These are phyloP conservation scores for Porites divaricata DNA, from an alignment of 92 coral and sea anemone species.

Conservation along the genomic window DNA sequence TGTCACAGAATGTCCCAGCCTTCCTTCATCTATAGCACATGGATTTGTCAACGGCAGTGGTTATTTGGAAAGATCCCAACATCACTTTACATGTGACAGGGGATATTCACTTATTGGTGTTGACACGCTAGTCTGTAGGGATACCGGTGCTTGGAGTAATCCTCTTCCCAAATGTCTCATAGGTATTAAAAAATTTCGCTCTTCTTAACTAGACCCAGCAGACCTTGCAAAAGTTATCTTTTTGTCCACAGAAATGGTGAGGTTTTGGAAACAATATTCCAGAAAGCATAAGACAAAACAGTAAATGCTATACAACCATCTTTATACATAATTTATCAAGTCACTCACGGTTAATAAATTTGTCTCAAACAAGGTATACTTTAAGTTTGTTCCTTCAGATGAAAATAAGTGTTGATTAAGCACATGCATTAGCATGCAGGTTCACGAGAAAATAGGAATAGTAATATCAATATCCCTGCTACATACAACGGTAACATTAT, in stretches of 20 bases:
- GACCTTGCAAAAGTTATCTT: background rate
- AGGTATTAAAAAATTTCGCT: background rate
- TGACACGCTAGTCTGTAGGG: conserved; percentile 16
- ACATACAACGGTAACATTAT: background rate
- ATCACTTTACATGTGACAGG: conserved; percentile 25
- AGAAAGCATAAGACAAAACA: too few relatives aligned
- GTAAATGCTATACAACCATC: too few relatives aligned
- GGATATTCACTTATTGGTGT: conserved; percentile 36
- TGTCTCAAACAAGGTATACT: too few relatives aligned
- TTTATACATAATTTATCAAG: too few relatives aligned
- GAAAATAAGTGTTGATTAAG: too few relatives aligned
- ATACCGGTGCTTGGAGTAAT: conserved; percentile 23
- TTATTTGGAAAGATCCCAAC: conserved; percentile 7
- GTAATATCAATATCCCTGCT: too few relatives aligned
- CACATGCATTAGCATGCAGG: too few relatives aligned
- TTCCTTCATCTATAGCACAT: conserved; percentile 28
- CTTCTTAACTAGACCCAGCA: background rate
- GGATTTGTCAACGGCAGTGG: conserved; percentile 38
- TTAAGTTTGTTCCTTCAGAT: too few relatives aligned
- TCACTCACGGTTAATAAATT: too few relatives aligned
- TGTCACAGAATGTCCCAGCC: conserved; percentile 25
- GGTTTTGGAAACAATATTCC: too few relatives aligned
- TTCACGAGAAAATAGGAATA: too few relatives aligned
- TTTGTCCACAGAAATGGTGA: too few relatives aligned
- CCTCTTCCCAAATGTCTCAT: conserved; percentile 26